Evolutionary conservation across 2,888 invertebrate species (phyloP).

Genomic region (Rhagonycha fulva): DNA sequence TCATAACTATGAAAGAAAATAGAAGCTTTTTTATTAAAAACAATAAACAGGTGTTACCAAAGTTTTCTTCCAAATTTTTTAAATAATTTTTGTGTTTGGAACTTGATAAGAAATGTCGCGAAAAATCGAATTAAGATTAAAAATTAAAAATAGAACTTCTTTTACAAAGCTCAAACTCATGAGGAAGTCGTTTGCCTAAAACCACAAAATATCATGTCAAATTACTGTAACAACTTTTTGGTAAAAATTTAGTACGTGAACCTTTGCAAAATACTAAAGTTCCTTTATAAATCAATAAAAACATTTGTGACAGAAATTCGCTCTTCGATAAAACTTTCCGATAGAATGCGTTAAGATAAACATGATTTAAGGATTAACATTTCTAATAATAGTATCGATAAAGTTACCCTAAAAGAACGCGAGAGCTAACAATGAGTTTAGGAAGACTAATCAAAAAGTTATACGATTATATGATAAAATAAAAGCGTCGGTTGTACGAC

Average conservation of each 20-base stretch:
- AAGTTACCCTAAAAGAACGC: background rate
- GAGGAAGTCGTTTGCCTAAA: background rate
- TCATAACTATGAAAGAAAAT: background rate
- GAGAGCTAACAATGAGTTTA: background rate
- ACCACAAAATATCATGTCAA: background rate
- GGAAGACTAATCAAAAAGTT: background rate
- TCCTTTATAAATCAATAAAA: background rate
- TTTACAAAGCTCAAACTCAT: too few species aligned
- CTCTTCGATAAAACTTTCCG: background rate
- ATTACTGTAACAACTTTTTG: background rate
- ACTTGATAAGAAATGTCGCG: background rate
- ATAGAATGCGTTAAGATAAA: background rate
- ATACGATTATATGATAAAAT: background rate
- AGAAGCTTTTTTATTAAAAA: background rate
- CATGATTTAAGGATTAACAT: background rate
- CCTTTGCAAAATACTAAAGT: background rate
- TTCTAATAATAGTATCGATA: background rate
- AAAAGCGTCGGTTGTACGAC: background rate
- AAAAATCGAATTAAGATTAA: background rate
- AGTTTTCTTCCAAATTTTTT: background rate
- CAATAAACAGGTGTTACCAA: background rate
- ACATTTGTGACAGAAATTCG: background rate
- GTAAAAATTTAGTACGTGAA: background rate
- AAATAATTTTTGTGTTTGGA: background rate
- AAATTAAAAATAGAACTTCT: too few species aligned